Conservation (phyloP, 2,888 invertebrate species). For the Heteromurus nitidus region DNA sequence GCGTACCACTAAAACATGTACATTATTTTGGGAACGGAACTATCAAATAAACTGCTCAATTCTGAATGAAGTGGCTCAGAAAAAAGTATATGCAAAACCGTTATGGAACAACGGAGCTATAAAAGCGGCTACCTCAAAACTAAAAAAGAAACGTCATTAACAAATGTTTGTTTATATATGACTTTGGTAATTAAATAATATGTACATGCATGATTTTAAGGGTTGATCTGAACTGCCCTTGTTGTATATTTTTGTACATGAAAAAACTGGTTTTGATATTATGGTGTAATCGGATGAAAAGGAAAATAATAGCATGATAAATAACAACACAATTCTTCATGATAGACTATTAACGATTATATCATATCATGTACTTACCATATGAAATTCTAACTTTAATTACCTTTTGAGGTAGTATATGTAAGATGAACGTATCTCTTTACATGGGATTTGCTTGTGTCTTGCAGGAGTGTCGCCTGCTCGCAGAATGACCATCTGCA, state of each 20-base stretch:
- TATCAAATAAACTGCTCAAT: no score
- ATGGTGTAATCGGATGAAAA: not conserved
- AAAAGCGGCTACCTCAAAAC: not conserved
- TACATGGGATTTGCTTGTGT: conserved; percentile 14
- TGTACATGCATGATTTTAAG: not conserved
- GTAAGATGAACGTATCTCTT: no score
- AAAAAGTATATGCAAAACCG: no score
- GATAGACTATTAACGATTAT: not conserved
- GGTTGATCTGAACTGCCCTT: not conserved
- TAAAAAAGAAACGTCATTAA: not conserved
- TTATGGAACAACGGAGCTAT: not conserved
- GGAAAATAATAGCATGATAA: conserved; percentile 14
- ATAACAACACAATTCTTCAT: not conserved
- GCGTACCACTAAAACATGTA: not conserved
- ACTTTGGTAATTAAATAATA: not conserved
- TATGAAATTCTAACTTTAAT: no score
- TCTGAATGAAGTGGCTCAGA: no score
- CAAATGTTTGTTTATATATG: not conserved
- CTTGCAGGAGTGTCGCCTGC: conserved; percentile 71
- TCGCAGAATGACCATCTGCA: conserved; percentile 68
- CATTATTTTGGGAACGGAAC: no score
- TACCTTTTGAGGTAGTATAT: no score
- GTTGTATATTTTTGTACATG: not conserved
- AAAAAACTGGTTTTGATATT: not conserved
- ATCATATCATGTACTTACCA: not conserved